Base-by-base conservation (phyloP, 1,140 invertebrate species). In the Zophobas morio region DNA sequence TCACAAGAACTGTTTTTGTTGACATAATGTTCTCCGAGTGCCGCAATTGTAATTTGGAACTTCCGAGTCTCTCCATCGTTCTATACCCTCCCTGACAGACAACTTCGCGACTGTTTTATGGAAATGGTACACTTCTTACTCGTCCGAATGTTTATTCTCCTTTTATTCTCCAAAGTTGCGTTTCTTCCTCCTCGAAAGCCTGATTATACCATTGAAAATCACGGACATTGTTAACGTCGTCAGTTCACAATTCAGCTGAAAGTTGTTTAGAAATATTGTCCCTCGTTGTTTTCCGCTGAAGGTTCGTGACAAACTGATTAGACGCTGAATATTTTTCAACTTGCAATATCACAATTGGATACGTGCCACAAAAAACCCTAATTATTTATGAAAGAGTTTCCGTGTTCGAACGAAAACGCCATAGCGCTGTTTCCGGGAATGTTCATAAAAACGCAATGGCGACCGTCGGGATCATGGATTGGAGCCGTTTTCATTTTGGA, bases 301-400 rank as follows among this genome's bases (percentile, higher is more conserved):
- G 20, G 35, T 74, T 54, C 71, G 71, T 74, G 71, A 74, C 71
- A 40, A 39, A n/a, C 32, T 74, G 72, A 74, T 74, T 74, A 57
- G 72, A 74, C 20, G 53, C 36, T 37, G 35, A 56, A 74, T 57
- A 20, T 20, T 20, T 57, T 74, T 40, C 71, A 34, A 46, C 37
- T 74, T 74, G 40, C 56, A 53, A 57, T 56, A 56, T 57, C 8
- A 8, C 35, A 74, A 74, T 39, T 57, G 34, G 36, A 32, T 75
- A 60, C 56, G 47, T 39, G 40, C 39, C 49, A 51, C 49, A 75
- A 63, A 32, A 75, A 36, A 63, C 54, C 51, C 53, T 75, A 75
- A 75, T 75, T 75, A 75, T 70, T 75, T 56, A 75, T 75, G 74
- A 75, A 75, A 70, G 54, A 66, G 56, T 75, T 75, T 75, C 39